Base-by-base conservation (phyloP, 2,888 invertebrate species). In the Autographa pulchrina region DNA sequence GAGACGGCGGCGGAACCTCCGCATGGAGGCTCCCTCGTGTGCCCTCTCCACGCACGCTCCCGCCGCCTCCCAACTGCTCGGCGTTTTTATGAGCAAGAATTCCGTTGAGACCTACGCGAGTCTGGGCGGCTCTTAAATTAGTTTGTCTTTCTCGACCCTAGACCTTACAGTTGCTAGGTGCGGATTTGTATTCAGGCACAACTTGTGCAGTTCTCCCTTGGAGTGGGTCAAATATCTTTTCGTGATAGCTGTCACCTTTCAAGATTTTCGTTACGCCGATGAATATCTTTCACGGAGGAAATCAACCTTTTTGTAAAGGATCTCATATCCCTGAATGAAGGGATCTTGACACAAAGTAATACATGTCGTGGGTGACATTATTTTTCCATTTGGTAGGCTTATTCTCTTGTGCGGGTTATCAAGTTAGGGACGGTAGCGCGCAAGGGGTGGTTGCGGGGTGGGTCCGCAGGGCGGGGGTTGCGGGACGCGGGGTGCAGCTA, bases 1-100 rank as follows among this genome's bases (percentile, higher is more conserved):
- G 95, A 95, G 95, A 95, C 95, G 94, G 94, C 94, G 94, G 94
- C 91, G 92, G 94, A 92, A 94, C 95, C 95, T 92, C 96, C 93
- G 96, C 96, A 95, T 94, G 94, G 93, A 90, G 87, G 92, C 93
- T 91, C 91, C 93, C 82, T 81, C 79, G 64, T 80, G 85, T 85
- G 85, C 92, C 89, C 92, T 88, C 88, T 86, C 92, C 90, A 88
- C 87, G 85, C 86, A 82, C 80, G 89, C 92, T 85, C 93, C 94
- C 90, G 88, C 86, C 91, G 86, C 92, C 91, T 91, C 90, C 86
- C 91, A 79, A 86, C 90, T 86, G 91, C 90, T 92, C 88, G 89
- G 86, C 90, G 92, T 93, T 95, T 95, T 95, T 95, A 94, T 93
- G 94, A 92, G 90, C 91, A 89, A 91, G 91, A 89, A 93, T 89